Evolutionary conservation across 2,888 invertebrate genomes (phyloP).

Genomic region (Apeira syringaria): DNA sequence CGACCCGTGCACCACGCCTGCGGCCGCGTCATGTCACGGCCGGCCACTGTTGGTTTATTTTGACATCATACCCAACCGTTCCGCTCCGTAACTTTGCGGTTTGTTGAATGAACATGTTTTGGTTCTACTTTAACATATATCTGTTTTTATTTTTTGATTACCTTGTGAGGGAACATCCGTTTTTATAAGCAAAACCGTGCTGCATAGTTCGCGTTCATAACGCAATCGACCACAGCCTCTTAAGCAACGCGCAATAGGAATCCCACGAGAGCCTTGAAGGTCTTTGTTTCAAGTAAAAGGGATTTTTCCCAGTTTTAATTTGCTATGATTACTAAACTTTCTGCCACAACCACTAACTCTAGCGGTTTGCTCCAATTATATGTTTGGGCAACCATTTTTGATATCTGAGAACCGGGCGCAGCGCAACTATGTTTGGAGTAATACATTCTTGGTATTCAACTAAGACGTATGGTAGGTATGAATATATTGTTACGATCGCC

Average conservation of each 20-base stretch:
- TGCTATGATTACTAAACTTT: slow-evolving; percentile 39
- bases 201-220: slow-evolving; percentile 46
- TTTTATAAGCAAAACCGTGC: slow-evolving; percentile 34
- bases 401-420: slow-evolving; percentile 5
- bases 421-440: slow-evolving; percentile 4
- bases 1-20: background rate
- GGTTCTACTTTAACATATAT: slow-evolving; percentile 57
- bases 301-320: slow-evolving; percentile 49
- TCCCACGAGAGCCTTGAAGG: slow-evolving; percentile 60
- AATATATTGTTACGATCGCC: too few species aligned
- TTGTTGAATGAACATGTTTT: slow-evolving; percentile 64
- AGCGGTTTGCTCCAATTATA: slow-evolving; percentile 45
- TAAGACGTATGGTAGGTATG: background rate
- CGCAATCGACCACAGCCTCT: slow-evolving; percentile 57
- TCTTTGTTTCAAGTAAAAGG: slow-evolving; percentile 62
- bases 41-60: slow-evolving; percentile 53
- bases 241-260: slow-evolving; percentile 53
- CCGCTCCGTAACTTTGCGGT: slow-evolving; percentile 53
- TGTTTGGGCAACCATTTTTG: slow-evolving; percentile 31
- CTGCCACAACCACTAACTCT: slow-evolving; percentile 51
- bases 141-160: too few species aligned
- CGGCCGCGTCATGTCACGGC: slow-evolving; percentile 41
- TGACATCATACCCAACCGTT: slow-evolving; percentile 49
- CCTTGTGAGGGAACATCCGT: slow-evolving; percentile 52
- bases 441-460: background rate